Evolutionary conservation across 1,140 invertebrate genomes (phyloP).

Genomic region (silkworm (Bombyx mori)): DNA sequence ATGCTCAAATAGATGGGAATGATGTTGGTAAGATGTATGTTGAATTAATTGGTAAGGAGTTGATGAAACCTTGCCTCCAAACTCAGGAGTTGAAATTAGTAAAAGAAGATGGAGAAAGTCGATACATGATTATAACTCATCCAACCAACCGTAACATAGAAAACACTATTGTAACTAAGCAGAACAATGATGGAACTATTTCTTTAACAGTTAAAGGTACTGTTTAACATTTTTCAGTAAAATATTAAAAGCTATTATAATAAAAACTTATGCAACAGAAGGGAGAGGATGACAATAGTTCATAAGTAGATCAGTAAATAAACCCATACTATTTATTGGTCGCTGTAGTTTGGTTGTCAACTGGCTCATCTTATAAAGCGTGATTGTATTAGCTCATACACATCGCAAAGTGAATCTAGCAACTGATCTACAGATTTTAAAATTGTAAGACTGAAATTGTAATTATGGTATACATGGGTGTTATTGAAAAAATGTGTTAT

Average conservation of each 20-base stretch:
- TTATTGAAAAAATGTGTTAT: no score
- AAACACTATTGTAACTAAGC: conserved; percentile 45
- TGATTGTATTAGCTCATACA: no score
- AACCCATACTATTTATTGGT: no score
- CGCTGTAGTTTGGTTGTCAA: no score
- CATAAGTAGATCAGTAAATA: no score
- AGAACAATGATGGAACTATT: conserved; percentile 60
- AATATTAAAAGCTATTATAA: background rate
- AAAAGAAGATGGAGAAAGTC: conserved; percentile 38
- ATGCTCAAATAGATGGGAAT: conserved; percentile 2
- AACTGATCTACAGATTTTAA: no score
- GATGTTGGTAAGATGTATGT: conserved; percentile 42
- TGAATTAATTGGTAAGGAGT: conserved; percentile 36
- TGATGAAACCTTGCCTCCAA: conserved; percentile 31
- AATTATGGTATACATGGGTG: no score
- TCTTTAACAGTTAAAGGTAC: conserved; percentile 48
- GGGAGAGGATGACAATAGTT: no score
- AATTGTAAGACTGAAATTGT: no score
- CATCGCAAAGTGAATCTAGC: no score
- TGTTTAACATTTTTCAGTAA: background rate
- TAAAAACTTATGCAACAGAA: background rate
- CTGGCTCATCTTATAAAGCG: no score
- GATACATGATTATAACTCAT: conserved; percentile 39
- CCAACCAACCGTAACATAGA: conserved; percentile 28
- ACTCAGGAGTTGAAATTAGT: conserved; percentile 46